Percentiles rank a stretch among this genome's conserved stretches.
phyloP scores from a whole-genome alignment of 2,797 vertebrate species.

The Anniella stebbinsi region DNA sequence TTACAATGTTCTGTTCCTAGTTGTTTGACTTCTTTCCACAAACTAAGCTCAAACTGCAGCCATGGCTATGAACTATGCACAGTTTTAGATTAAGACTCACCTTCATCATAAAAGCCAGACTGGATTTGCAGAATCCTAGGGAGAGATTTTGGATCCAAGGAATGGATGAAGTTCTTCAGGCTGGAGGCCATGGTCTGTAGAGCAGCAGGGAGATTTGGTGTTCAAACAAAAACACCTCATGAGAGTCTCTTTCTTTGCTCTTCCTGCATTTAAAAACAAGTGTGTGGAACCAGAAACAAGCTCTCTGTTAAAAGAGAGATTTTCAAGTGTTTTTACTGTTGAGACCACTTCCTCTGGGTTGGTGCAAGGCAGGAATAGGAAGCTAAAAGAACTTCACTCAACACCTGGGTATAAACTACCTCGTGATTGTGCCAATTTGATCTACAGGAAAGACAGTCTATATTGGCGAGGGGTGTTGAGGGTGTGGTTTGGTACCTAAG shows the following conservation, averaged over 20 bases:
- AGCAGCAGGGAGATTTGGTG: constrained; percentile 27
- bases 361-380: constrained; percentile 35
- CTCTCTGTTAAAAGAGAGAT: not conserved
- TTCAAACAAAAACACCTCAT: constrained; percentile 14
- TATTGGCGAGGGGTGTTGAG: accelerated
- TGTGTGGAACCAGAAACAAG: accelerated
- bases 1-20: not conserved
- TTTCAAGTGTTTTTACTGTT: constrained; percentile 56
- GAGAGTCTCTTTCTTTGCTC: not conserved
- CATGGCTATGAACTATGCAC: constrained; percentile 26
- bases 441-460: accelerated
- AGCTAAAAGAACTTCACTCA: not conserved
- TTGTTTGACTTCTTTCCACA: not conserved
- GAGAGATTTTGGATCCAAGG: constrained; percentile 81
- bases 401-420: not conserved
- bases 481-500: not conserved
- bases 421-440: accelerated
- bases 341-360: constrained; percentile 71
- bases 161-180: constrained; percentile 82
- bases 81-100: constrained; percentile 68
- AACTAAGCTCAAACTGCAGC: not conserved
- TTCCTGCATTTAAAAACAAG: not conserved
- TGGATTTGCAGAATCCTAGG: constrained; percentile 87
- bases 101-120: constrained; percentile 87
- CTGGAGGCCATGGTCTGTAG: constrained; percentile 79